Percentiles rank a stretch among this genome's conserved stretches.
Conservation (phyloP, 2,113 vertebrate species). For the Oophaga pumilio region DNA sequence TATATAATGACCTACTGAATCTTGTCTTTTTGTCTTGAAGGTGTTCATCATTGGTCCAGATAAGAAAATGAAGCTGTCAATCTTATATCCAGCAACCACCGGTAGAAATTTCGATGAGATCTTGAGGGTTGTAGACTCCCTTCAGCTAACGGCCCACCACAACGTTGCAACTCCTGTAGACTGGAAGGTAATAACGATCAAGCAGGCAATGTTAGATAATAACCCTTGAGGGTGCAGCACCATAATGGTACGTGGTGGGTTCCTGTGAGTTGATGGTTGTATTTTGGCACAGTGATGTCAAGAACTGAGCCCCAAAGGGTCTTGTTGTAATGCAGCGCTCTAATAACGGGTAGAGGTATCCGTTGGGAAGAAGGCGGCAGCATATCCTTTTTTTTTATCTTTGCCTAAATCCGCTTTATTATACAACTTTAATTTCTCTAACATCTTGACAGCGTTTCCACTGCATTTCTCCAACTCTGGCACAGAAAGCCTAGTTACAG, state of each 20-base stretch:
- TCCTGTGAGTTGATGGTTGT: too few species aligned
- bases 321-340: too few species aligned
- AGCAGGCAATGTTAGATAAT: not conserved
- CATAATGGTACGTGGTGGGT: too few species aligned
- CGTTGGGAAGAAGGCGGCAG: not conserved
- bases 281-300: too few species aligned
- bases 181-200: constrained; percentile 84
- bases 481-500: not conserved
- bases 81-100: constrained; percentile 95
- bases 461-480: not conserved
- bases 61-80: constrained; percentile 94
- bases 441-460: not conserved
- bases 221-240: not conserved
- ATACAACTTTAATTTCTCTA: not conserved
- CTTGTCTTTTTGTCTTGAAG: constrained; percentile 64
- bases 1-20: not conserved
- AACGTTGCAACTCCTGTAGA: constrained; percentile 93
- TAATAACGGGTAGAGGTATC: too few species aligned
- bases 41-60: constrained; percentile 94
- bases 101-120: constrained; percentile 96
- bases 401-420: not conserved
- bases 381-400: not conserved
- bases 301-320: too few species aligned
- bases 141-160: constrained; percentile 90
- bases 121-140: constrained; percentile 88